Base-by-base conservation (phyloP, 2,797 vertebrate species). In the Acridotheres tristis region DNA sequence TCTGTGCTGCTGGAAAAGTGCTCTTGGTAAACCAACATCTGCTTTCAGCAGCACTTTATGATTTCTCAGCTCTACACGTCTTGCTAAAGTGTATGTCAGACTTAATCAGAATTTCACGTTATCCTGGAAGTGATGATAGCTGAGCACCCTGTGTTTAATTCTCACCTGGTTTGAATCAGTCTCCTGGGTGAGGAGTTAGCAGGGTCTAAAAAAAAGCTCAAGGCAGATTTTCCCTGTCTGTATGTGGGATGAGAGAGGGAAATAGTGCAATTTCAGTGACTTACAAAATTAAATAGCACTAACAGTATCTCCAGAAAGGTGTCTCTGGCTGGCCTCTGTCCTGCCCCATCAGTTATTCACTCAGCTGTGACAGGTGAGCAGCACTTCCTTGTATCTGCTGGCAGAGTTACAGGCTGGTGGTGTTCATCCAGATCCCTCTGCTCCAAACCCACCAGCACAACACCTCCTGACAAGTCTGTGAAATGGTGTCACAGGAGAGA, bases 341-440 rank as follows among this genome's bases (percentile, higher is more conserved):
- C 58, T 88, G 38, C 18, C 16, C 48, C 40, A 38, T 45, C 71
- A 62, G 42, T 26, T 72, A 10, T 16, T 61, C n/a, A 22, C 43
- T 23, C 55, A 59, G 40, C 67, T 76, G 36, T 3, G 47, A 43
- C 0, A 76, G 59, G 8, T 7, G 16, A 48, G 25, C 59, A 76
- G 59, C 0, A 0, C 25, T 45, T 86, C 36, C 36, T 32, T 2
- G 0, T 27, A 3, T 7, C 54, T 65, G 40, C 45, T 7, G 10
- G 21, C 76, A 68, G 47, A 74, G n/a, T 18, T 66, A 15, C 34
- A 71, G 32, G 53, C 17, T 85, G 50, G 29, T 47, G 27, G 12
- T 87, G 48, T 48, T 63, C 74, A 6, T 7, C 25, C 43, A 29
- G 62, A 20, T 63, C 27, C 58, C 48, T 29, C 45, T 45, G 74